Evolutionary conservation across 1,140 invertebrate species (phyloP), one percentile per base, ranked within the genome.

Genomic region (Eueides isabella): DNA sequence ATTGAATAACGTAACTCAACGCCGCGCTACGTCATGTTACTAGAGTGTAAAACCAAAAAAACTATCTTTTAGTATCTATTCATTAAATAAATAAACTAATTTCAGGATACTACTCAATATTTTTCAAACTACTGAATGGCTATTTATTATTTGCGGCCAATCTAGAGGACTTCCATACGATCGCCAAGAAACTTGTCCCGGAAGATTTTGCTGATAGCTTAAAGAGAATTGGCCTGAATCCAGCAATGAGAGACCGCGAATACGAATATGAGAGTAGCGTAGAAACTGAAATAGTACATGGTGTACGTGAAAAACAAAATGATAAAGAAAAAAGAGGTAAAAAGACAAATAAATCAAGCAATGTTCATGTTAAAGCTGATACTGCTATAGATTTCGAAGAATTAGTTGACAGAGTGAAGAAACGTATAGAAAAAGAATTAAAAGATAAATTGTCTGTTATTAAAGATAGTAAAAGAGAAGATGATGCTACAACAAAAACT

Each of bases 121-220:
- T 78, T 14, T 7, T 79, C 26, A 77, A 66, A 66, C 12, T 67
- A 41, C 14, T 81, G 7, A 67, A 86, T 33, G 71, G 78, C 7
- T 87, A 90, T 28, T 76, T 90, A 2, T 14, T 88, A 6, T 71
- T 90, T 0, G 85, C 87, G 19, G 85, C 85, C 0, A 86, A 90
- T 75, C 23, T 86, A 38, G 80, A 87, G 3, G 89, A 89, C 44
- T 85, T 91, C 61, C 76, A 79, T 11, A 72, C 65, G 1, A 79
- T 91, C 48, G 87, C 85, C 0, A 85, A 81, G 31, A 82, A 87
- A 75, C 75, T 88, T 5, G 65, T 84, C 0, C 77, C 87, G 1
- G 74, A 83, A 44, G 71, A 79, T 2, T 19, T 90, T 2, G 81
- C 79, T 1, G 55, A 82, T 2, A 75, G 79, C 67, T 30, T 90